A percentile compares a stretch with the other conserved stretches of the same genome.
Evolutionary conservation across 2,888 invertebrate genomes (phyloP).

Genomic region (Conistra vaccinii): DNA sequence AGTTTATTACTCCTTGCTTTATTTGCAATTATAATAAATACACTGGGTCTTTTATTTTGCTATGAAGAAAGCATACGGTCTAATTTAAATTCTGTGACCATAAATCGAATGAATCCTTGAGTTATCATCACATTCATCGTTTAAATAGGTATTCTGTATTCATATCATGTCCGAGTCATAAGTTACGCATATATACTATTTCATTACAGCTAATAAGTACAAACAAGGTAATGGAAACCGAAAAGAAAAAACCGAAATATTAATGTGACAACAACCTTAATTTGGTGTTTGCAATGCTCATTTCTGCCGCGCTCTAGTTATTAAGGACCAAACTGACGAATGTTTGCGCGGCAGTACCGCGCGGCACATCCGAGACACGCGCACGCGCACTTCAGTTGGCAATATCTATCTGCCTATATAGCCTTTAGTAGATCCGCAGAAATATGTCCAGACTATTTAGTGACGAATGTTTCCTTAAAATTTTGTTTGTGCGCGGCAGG

Average conservation of each 20-base stretch:
- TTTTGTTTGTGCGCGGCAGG: too few species aligned
- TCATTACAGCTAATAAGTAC: background rate
- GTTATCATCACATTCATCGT: background rate
- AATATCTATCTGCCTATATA: too few species aligned
- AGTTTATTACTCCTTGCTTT: background rate
- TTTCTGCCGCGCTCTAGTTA: too few species aligned
- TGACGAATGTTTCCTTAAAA: too few species aligned
- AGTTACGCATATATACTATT: background rate
- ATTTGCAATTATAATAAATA: background rate
- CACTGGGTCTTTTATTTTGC: background rate
- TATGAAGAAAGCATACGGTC: background rate
- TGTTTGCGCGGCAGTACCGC: too few species aligned
- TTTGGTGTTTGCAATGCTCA: too few species aligned
- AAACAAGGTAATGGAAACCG: background rate
- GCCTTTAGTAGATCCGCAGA: too few species aligned
- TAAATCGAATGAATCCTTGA: background rate
- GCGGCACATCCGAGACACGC: too few species aligned
- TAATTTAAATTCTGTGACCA: background rate
- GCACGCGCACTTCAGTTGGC: too few species aligned
- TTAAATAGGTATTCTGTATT: constrained; percentile 8
- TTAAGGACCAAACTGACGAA: too few species aligned
- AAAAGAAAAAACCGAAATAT: background rate
- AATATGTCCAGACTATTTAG: too few species aligned
- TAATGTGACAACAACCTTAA: background rate
- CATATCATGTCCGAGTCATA: background rate